Evolutionary conservation across 2,797 vertebrate genomes (phyloP).

Genomic region (Holocentrus rufus): DNA sequence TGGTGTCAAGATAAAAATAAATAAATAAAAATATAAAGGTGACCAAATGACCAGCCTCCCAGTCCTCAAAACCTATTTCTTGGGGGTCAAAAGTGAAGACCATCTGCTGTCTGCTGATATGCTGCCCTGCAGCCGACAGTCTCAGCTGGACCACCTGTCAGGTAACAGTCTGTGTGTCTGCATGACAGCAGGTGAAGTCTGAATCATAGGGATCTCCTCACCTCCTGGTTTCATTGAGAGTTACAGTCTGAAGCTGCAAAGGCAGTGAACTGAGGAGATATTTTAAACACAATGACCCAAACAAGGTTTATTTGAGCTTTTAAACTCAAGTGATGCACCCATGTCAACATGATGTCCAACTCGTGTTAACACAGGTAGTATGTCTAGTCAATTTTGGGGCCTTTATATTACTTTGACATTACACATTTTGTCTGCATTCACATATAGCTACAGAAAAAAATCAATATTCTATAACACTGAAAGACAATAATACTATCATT

Average conservation of each 20-base stretch:
- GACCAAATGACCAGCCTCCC: too few species aligned
- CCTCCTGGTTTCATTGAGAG: neutral
- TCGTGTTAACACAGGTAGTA: neutral
- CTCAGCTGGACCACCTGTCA: slow-evolving; percentile 38
- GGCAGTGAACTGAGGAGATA: neutral
- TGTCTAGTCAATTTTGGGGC: neutral
- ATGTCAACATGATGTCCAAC: neutral
- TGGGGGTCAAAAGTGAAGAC: neutral
- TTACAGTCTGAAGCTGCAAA: neutral
- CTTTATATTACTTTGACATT: neutral
- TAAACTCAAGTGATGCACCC: neutral
- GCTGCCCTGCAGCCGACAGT: slow-evolving; percentile 28
- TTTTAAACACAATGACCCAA: neutral
- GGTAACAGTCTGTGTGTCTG: slow-evolving; percentile 3
- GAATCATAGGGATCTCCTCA: neutral
- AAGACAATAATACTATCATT: too few species aligned
- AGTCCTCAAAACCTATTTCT: too few species aligned
- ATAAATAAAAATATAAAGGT: too few species aligned
- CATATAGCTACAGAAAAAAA: neutral
- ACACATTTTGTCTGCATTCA: neutral
- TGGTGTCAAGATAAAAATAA: too few species aligned
- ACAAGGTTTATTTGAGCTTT: neutral
- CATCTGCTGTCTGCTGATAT: slow-evolving; percentile 46
- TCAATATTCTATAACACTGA: neutral
- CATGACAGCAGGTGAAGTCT: neutral